Conservation (phyloP, 2,113 vertebrate species). For the Syngnathus typhle region DNA sequence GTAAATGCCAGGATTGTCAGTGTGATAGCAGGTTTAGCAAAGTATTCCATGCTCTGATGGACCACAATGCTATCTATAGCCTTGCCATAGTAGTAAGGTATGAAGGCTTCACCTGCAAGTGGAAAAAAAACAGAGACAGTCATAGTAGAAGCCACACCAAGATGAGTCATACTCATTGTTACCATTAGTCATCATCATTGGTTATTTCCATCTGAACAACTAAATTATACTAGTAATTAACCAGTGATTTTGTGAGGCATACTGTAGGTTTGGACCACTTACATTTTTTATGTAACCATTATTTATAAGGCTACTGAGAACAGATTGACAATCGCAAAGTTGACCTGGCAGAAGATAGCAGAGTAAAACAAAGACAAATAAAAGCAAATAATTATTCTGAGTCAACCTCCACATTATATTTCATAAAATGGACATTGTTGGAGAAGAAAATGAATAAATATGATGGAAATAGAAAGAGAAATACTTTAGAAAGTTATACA, state of each 20-base stretch:
- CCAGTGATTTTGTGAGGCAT: neutral
- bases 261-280: no score
- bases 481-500: no score
- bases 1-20: constrained; percentile 75
- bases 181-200: neutral
- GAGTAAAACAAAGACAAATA: no score
- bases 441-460: no score
- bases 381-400: no score
- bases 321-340: no score
- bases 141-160: neutral
- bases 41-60: constrained; percentile 85
- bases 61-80: constrained; percentile 87
- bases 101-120: constrained; percentile 82
- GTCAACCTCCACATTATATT: no score
- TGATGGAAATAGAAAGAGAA: no score
- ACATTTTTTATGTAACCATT: no score
- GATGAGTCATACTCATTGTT: neutral
- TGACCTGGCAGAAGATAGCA: no score
- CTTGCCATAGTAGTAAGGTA: constrained; percentile 85
- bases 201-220: neutral
- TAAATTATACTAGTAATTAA: neutral
- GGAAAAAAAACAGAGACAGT: neutral
- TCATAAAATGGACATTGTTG: no score
- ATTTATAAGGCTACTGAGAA: no score
- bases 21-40: constrained; percentile 72